Percentiles rank a stretch among this genome's conserved stretches.
Conservation (phyloP, 2,797 vertebrate species). For the Scomberomorus guttatus region DNA sequence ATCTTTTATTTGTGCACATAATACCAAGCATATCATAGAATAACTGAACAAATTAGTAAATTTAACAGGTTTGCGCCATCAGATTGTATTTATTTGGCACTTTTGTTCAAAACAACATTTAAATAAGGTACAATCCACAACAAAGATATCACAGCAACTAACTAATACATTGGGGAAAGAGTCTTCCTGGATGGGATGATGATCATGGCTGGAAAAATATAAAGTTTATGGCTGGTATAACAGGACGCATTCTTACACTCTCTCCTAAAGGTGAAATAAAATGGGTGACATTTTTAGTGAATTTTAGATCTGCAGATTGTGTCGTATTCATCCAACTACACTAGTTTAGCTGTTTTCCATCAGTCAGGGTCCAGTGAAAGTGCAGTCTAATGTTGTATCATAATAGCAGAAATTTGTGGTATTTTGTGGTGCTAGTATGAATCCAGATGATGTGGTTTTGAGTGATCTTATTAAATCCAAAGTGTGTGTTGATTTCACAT, state of each 20-base stretch:
- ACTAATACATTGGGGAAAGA: not conserved
- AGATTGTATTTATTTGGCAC: not conserved
- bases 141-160: not conserved
- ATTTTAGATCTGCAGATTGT: not conserved
- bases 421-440: not conserved
- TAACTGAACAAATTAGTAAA: not conserved
- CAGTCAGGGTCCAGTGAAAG: not conserved
- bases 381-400: not conserved
- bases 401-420: not conserved
- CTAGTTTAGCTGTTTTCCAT: not conserved
- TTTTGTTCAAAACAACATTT: not conserved
- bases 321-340: not conserved
- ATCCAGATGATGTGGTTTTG: not conserved
- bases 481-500: not conserved
- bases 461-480: not conserved
- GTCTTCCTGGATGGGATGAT: not conserved
- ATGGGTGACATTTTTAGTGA: not conserved
- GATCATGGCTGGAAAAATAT: not conserved
- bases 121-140: not conserved
- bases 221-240: too few relatives aligned
- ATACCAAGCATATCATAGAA: not conserved
- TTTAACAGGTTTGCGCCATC: not conserved
- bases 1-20: conserved; percentile 7
- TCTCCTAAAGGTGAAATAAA: not conserved
- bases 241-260: not conserved